Base-by-base conservation (phyloP, 2,888 invertebrate genomes). In the Cryptophagus acutangulus region DNA sequence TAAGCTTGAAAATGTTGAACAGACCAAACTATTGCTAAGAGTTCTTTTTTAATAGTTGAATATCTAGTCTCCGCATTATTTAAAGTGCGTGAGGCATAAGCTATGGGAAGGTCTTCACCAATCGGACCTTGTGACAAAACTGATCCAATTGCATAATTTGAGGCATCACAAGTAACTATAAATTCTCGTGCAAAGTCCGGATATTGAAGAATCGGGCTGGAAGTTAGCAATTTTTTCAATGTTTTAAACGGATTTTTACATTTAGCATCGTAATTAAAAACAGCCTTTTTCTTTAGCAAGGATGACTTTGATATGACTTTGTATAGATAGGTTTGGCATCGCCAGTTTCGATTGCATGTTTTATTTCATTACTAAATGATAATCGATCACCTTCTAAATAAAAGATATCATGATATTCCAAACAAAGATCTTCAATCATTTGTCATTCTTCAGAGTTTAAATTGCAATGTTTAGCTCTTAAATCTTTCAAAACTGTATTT, bases 11-110 rank as follows among this genome's bases (percentile, higher is more conserved):
- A 46, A 17, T 40, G 16, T 38, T 46, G 45, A 3, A 17, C 24
- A 9, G 36, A 49, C 44, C 48, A 54, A 5, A 56, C 44, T 1
- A 57, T 40, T 1, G 51, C 53, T 16, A 56, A 26, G 2, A 57
- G 38, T 44, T 60, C 58, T 10, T 49, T 46, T 38, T 57, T 50
- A 9, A 44, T 52, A 2, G 50, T 50, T 9, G 35, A 36, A 26
- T 52, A 49, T 28, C 40, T 48, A 3, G 10, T 33, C 41, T 54
- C 52, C 1, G 38, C 6, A 12, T 45, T 34, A 17, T 46, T 53
- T 14, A 53, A 33, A 2, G 51, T 52, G 13, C 52, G 24, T 14
- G 45, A 47, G 2, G 49, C 49, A 35, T 46, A 60, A 9, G 54
- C 48, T 2, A 58, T 38, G 10, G 55, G 53, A 13, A 37, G 29